phyloP scores from a whole-genome alignment of 2,113 vertebrate genomes.

The Ictalurus punctatus region DNA sequence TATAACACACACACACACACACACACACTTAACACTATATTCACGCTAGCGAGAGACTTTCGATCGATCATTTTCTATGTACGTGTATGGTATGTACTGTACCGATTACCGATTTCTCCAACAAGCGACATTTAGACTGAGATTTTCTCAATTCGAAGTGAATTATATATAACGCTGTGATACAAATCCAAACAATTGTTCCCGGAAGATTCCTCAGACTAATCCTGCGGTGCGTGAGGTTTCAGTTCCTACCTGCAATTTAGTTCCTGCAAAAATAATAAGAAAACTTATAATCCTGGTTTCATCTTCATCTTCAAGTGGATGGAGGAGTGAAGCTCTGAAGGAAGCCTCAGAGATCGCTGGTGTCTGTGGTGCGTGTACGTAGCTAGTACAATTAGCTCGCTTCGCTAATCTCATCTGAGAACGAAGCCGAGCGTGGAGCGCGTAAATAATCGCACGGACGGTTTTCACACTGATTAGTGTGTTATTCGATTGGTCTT shows the following conservation, averaged over 20 bases:
- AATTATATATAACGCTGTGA: background rate
- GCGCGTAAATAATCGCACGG: too few species aligned
- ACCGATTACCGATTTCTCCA: background rate
- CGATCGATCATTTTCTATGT: background rate
- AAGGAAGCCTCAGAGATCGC: background rate
- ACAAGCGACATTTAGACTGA: background rate
- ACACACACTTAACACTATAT: background rate
- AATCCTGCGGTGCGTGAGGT: background rate
- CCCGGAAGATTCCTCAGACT: background rate
- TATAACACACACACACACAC: constrained; percentile 4
- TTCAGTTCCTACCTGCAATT: too few species aligned
- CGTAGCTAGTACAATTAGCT: background rate
- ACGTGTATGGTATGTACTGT: background rate
- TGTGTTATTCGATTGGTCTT: too few species aligned
- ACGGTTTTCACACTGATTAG: too few species aligned
- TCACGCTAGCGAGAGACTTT: background rate
- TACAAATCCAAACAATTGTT: background rate
- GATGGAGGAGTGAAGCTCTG: background rate
- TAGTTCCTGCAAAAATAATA: background rate
- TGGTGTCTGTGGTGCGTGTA: background rate
- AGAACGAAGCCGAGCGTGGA: background rate
- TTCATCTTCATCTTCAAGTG: background rate
- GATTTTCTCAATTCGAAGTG: background rate
- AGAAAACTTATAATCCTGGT: background rate
- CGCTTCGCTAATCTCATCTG: background rate